These are phyloP conservation scores for Epicauta chinensis DNA, from an alignment of 1,140 invertebrate genomes.

Conservation along the genomic window DNA sequence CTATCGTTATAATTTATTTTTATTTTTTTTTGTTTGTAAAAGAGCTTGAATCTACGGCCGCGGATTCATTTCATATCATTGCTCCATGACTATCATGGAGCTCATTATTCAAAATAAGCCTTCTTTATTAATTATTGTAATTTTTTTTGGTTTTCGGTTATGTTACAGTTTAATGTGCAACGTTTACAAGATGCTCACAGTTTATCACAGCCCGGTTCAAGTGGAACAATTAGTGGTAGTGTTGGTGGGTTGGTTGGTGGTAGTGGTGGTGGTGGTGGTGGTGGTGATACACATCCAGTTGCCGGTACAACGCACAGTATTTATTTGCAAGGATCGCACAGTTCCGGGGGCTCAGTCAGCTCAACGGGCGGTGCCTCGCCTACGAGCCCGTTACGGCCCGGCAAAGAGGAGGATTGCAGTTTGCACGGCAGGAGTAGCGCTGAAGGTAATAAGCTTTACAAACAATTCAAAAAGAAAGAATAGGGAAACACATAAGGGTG, in stretches of 20 bases:
- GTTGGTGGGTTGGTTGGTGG: slow-evolving; percentile 19
- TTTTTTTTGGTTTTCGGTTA: slow-evolving; percentile 8
- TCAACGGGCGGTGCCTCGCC: slow-evolving; percentile 40
- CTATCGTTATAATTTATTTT: too few species aligned
- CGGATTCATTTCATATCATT: too few species aligned
- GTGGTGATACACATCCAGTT: slow-evolving; percentile 24
- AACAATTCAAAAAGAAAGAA: too few species aligned
- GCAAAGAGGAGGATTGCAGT: slow-evolving; percentile 51
- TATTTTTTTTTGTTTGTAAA: too few species aligned
- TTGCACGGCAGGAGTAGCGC: slow-evolving; percentile 50
- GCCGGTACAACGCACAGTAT: slow-evolving; percentile 23
- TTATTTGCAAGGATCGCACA: slow-evolving; percentile 37
- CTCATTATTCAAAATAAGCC: too few species aligned
- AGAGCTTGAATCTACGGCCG: too few species aligned
- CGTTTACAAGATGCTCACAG: slow-evolving; percentile 37
- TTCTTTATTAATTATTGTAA: too few species aligned
- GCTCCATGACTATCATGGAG: too few species aligned
- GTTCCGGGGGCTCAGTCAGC: slow-evolving; percentile 39
- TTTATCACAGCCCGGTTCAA: slow-evolving; percentile 26
- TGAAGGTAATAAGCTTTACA: too few species aligned
- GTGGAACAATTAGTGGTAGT: slow-evolving; percentile 22
- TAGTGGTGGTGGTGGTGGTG: too few species aligned
- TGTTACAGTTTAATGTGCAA: slow-evolving; percentile 40
- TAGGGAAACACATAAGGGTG: too few species aligned
- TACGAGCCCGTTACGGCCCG: slow-evolving; percentile 40